These are phyloP conservation scores for Cynodonichthys magdalenae DNA, from an alignment of 2,797 vertebrate genomes.

Conservation along the genomic window DNA sequence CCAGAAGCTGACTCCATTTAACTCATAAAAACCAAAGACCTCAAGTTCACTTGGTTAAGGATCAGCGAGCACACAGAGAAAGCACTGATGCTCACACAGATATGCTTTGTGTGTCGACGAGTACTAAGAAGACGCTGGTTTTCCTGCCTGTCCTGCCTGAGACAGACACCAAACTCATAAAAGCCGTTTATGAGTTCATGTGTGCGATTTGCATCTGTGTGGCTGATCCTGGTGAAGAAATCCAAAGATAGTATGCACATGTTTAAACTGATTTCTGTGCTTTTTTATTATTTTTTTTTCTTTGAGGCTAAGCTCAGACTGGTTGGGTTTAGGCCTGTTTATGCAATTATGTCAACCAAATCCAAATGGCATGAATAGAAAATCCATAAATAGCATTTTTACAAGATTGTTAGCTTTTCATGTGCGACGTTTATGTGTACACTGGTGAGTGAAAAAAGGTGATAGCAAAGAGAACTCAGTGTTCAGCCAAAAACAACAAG, in stretches of 20 bases:
- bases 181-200: conserved; percentile 31
- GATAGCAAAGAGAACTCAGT: conserved; percentile 52
- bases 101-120: conserved; percentile 45
- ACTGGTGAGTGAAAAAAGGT: conserved; percentile 34
- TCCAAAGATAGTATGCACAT: conserved; percentile 5
- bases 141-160: conserved; percentile 10
- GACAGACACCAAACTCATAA: conserved; percentile 33
- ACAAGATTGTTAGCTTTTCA: conserved; percentile 27
- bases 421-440: conserved; percentile 8
- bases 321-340: conserved; percentile 16
- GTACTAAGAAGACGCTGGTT: conserved; percentile 17
- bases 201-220: conserved; percentile 46
- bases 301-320: conserved; percentile 7
- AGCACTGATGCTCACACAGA: conserved; percentile 43
- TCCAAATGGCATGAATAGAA: conserved; percentile 28
- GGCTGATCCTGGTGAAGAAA: conserved; percentile 27
- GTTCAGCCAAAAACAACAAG: conserved; percentile 77
- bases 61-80: conserved; percentile 44
- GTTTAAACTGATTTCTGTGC: conserved; percentile 31
- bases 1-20: conserved; percentile 52
- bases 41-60: conserved; percentile 48
- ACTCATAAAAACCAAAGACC: conserved; percentile 48
- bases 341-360: conserved; percentile 11
- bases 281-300: conserved; percentile 2
- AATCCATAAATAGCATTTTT: conserved; percentile 41